Conservation (phyloP, 2,113 vertebrate genomes). For the Xyliphius kryptos region DNA sequence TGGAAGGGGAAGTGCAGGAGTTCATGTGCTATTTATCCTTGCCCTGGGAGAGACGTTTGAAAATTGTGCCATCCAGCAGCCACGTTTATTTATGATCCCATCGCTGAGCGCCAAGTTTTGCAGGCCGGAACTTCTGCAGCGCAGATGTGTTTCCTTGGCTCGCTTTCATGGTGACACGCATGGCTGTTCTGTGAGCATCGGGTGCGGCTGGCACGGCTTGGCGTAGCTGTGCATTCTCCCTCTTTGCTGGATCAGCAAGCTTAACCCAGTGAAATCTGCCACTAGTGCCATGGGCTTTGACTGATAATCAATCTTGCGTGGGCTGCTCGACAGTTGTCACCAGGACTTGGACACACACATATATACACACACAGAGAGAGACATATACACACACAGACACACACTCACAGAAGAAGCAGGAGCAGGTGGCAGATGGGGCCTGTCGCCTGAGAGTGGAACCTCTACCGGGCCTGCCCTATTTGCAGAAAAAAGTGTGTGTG, state of each 20-base stretch:
- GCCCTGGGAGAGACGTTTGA: too few relatives aligned
- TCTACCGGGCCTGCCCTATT: constrained; percentile 71
- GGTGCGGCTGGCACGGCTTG: constrained; percentile 77
- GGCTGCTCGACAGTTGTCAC: constrained; percentile 90
- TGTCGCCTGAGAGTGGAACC: constrained; percentile 82
- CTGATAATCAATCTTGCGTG: constrained; percentile 93
- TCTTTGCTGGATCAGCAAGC: constrained; percentile 94
- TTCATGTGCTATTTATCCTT: too few relatives aligned
- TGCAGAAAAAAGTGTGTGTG: constrained; percentile 47
- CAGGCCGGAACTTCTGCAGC: constrained; percentile 72
- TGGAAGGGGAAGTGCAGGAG: too few relatives aligned
- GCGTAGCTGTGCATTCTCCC: constrained; percentile 76
- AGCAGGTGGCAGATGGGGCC: constrained; percentile 92
- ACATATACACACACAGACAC: constrained; percentile 6
- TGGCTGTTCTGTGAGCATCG: constrained; percentile 83
- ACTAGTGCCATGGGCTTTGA: constrained; percentile 82
- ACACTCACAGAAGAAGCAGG: constrained; percentile 46
- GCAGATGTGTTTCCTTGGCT: constrained; percentile 80
- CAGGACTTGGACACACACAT: constrained; percentile 50
- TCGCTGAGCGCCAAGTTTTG: constrained; percentile 60
- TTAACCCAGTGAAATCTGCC: constrained; percentile 92
- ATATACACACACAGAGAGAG: too few relatives aligned
- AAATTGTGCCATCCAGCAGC: too few relatives aligned
- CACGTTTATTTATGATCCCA: too few relatives aligned
- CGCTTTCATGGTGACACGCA: constrained; percentile 75